Base-by-base conservation (phyloP, 2,888 invertebrate genomes). In the Cenopis cana region DNA sequence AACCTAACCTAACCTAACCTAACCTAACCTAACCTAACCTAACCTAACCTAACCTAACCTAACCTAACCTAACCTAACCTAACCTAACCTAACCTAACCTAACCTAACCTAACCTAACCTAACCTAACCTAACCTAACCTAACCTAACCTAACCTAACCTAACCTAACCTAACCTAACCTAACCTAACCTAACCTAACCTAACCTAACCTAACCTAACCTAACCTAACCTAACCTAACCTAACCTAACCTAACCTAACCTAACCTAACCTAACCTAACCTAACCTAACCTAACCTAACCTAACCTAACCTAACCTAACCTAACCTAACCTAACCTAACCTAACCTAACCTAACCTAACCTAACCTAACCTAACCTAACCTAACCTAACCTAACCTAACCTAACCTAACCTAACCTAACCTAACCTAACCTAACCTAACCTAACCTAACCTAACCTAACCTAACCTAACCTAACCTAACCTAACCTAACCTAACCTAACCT, bases 401-500 rank as follows among this genome's bases (percentile, higher is more conserved):
- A 59, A 52, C 61, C 54, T 54, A 60, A 61, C 57, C 67, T 67
- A 61, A 60, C 60, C 61, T 54, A 52, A 61, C 68, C 68, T 54
- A 60, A 61, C 60, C 60, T 68, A 49, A 17, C 3, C 18, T 17
- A n/a, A 38, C 14, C 62, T 62, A 62, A 62, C 62, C 62, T 50
- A 62, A 62, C 62, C 52, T 18, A 52, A 52, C 68, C 62, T 50
- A 62, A 62, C 62, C 62, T 50, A 62, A 62, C 62, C 62, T 38
- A 54, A 61, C 64, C 69, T 57, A 64, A 69, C 64, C 69, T 64
- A 69, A 73, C 69, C 73, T 69, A 73, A 73, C 73, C 72, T 68
- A 68, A 72, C 68, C 72, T 68, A 72, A 72, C 72, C 72, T 69
- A 73, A 73, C 73, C 73, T 69, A 73, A 73, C 73, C 73, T 69